These are phyloP conservation scores for Cryptophagus acutangulus DNA, from an alignment of 2,888 invertebrate genomes.

Conservation along the genomic window DNA sequence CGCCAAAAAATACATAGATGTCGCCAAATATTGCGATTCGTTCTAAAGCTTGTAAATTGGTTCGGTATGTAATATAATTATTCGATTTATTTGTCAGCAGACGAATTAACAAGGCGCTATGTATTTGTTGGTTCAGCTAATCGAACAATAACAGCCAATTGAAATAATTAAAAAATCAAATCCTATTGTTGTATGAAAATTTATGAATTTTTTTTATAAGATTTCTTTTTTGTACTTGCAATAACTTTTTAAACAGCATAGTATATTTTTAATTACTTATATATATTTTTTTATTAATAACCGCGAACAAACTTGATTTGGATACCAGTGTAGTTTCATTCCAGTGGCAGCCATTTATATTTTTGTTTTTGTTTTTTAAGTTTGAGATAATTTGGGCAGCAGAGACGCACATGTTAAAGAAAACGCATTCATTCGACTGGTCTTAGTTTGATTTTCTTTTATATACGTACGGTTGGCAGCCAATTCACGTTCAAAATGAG, in stretches of 20 bases:
- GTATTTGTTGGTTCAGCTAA: no score
- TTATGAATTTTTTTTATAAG: conserved; percentile 24
- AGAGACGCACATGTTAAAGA: background rate
- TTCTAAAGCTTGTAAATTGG: no score
- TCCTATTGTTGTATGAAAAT: conserved; percentile 31
- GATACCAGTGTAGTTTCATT: conserved; percentile 26
- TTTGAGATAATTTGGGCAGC: conserved; percentile 1
- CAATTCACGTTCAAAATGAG: no score
- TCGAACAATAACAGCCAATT: no score
- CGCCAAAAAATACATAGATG: no score
- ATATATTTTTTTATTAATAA: conserved; percentile 20
- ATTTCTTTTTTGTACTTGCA: conserved; percentile 29
- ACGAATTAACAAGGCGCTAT: no score
- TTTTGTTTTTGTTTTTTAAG: no score
- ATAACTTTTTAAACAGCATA: conserved; percentile 33
- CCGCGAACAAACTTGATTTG: no score
- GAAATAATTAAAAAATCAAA: conserved; percentile 29
- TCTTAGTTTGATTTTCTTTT: background rate
- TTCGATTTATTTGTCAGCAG: no score
- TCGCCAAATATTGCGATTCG: no score
- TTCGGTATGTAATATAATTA: no score
- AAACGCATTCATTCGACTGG: background rate
- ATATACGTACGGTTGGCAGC: background rate
- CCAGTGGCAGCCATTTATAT: conserved; percentile 36
- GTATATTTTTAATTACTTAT: conserved; percentile 35